These are phyloP conservation scores for Chrysina gloriosa DNA, from an alignment of 2,888 invertebrate genomes.

Conservation along the genomic window DNA sequence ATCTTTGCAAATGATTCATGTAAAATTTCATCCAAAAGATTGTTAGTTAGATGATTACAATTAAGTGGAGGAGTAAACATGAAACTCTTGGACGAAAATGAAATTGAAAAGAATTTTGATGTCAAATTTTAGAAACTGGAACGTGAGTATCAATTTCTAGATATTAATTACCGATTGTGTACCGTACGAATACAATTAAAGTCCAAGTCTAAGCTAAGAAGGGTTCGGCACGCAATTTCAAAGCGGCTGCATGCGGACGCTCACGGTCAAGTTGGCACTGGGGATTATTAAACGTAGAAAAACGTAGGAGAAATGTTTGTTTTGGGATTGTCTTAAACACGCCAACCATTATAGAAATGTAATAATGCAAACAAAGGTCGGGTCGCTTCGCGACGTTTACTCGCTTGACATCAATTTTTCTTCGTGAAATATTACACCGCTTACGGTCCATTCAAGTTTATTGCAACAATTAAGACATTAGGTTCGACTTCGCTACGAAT, in stretches of 20 bases:
- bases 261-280: constrained; percentile 49
- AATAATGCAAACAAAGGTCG: constrained; percentile 47
- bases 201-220: constrained; percentile 1
- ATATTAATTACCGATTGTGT: constrained; percentile 18
- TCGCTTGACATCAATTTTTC: constrained; percentile 37
- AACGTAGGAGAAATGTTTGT: constrained; percentile 44
- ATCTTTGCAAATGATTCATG: no score
- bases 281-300: constrained; percentile 45
- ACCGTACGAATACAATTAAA: constrained; percentile 17
- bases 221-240: constrained; percentile 41
- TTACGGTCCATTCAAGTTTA: constrained; percentile 40
- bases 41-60: not conserved
- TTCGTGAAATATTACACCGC: constrained; percentile 34
- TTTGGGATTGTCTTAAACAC: constrained; percentile 46
- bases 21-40: no score
- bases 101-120: not conserved
- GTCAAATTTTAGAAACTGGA: constrained; percentile 9
- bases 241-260: constrained; percentile 46
- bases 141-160: not conserved
- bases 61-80: not conserved
- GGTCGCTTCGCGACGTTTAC: constrained; percentile 31
- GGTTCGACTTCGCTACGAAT: constrained; percentile 8
- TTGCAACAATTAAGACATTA: constrained; percentile 36
- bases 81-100: not conserved
- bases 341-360: constrained; percentile 46